A percentile compares a stretch with the other conserved stretches of the same genome.
phyloP scores from a whole-genome alignment of 2,113 vertebrate genomes.

The Rostratula benghalensis region DNA sequence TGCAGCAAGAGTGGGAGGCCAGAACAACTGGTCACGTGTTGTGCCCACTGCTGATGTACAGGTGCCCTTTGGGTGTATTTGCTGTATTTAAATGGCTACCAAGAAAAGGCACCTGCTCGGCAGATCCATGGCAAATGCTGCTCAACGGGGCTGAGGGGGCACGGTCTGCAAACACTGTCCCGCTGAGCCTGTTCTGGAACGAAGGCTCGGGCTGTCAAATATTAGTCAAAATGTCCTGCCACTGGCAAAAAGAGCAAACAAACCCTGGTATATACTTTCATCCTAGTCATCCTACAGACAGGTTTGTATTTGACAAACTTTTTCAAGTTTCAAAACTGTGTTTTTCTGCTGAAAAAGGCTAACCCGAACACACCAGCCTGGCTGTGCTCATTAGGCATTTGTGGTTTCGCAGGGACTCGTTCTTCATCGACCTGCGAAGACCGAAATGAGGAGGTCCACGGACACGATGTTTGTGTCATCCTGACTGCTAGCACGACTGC shows the following conservation, averaged over 20 bases:
- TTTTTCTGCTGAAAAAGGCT: not conserved
- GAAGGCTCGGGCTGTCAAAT: not conserved
- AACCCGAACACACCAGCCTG: not conserved
- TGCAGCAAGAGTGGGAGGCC: not conserved
- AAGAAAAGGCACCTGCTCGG: not conserved
- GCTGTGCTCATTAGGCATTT: not conserved
- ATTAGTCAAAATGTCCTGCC: not conserved
- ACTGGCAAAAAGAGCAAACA: not conserved
- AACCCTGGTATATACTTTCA: not conserved
- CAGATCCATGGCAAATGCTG: not conserved
- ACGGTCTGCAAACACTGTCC: not conserved
- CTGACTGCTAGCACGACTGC: not conserved
- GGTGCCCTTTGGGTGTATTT: not conserved
- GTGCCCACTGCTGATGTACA: accelerated
- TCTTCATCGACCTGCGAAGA: accelerated
- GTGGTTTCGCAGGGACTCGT: not conserved
- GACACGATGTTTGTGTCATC: not conserved
- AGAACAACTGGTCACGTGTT: accelerated
- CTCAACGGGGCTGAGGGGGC: not conserved
- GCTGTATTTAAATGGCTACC: not conserved
- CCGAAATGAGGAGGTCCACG: accelerated
- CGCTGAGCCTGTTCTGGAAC: not conserved
- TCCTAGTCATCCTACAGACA: not conserved
- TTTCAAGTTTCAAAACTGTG: not conserved
- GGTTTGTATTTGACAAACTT: not conserved